These are phyloP conservation scores for Zeuzera pyrina DNA, from an alignment of 2,888 invertebrate species.

Conservation along the genomic window DNA sequence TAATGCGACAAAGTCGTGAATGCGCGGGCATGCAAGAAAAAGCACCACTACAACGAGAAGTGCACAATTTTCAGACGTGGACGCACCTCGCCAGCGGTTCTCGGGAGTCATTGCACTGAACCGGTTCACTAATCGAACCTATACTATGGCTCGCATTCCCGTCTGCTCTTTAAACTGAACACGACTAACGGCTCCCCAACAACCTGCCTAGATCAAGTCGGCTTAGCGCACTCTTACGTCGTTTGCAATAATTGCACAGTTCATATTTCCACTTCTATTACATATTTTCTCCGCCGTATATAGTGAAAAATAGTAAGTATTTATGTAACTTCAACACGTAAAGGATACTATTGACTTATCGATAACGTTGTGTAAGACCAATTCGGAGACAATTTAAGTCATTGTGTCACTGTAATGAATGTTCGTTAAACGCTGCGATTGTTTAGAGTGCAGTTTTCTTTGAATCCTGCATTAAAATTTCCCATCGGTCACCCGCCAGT, in stretches of 20 bases:
- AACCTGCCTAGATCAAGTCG: constrained; percentile 35
- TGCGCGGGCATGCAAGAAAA: too few species aligned
- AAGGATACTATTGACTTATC: neutral
- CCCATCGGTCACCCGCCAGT: constrained; percentile 25
- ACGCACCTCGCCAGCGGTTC: constrained; percentile 42
- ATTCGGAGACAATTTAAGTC: constrained; percentile 27
- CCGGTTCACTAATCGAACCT: constrained; percentile 71
- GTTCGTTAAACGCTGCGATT: constrained; percentile 17
- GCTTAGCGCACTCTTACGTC: too few species aligned
- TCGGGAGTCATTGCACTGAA: constrained; percentile 66
- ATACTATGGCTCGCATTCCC: constrained; percentile 51
- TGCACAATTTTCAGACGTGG: constrained; percentile 29
- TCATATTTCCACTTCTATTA: too few species aligned
- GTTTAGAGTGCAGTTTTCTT: constrained; percentile 29
- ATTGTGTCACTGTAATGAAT: constrained; percentile 29
- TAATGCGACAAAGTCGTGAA: too few species aligned
- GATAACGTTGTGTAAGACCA: constrained; percentile 1
- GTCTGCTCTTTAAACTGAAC: constrained; percentile 62
- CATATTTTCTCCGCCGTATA: too few species aligned
- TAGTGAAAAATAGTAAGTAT: too few species aligned
- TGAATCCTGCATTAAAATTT: constrained; percentile 31
- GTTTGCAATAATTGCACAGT: too few species aligned
- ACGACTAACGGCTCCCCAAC: constrained; percentile 57
- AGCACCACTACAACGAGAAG: too few species aligned
- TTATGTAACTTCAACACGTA: too few species aligned